Percentiles rank a stretch among this genome's conserved stretches.
These are phyloP conservation scores for Crotalus tigris DNA, from an alignment of 2,113 vertebrate genomes.

Conservation along the genomic window DNA sequence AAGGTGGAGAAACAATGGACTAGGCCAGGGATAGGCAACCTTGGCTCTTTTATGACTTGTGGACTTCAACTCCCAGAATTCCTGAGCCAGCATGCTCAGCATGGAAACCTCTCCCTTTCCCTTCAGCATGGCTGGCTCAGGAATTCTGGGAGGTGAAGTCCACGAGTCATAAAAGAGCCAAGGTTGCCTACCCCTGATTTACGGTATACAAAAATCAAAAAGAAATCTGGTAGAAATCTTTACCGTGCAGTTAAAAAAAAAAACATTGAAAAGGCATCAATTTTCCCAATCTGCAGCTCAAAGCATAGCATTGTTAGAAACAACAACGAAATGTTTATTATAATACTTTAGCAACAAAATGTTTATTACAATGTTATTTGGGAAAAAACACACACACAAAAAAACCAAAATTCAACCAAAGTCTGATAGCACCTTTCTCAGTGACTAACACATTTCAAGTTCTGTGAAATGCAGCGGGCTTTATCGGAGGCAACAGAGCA, in stretches of 20 bases:
- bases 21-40: too few species aligned
- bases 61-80: too few species aligned
- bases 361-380: neutral
- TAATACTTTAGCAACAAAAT: neutral
- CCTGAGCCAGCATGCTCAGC: too few species aligned
- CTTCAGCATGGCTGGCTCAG: too few species aligned
- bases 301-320: neutral
- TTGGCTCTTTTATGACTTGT: too few species aligned
- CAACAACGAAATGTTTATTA: neutral
- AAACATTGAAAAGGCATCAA: neutral
- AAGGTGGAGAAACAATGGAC: too few species aligned
- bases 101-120: too few species aligned
- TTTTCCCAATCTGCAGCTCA: neutral
- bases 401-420: neutral
- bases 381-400: neutral
- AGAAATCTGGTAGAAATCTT: neutral
- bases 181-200: too few species aligned
- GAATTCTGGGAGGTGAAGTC: too few species aligned
- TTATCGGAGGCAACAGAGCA: neutral
- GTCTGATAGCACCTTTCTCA: neutral
- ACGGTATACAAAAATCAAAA: neutral
- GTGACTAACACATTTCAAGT: neutral
- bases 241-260: neutral
- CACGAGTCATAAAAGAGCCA: too few species aligned
- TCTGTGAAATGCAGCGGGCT: neutral